phyloP scores from a whole-genome alignment of 2,113 vertebrate genomes.

The Campylorhamphus procurvoides region DNA sequence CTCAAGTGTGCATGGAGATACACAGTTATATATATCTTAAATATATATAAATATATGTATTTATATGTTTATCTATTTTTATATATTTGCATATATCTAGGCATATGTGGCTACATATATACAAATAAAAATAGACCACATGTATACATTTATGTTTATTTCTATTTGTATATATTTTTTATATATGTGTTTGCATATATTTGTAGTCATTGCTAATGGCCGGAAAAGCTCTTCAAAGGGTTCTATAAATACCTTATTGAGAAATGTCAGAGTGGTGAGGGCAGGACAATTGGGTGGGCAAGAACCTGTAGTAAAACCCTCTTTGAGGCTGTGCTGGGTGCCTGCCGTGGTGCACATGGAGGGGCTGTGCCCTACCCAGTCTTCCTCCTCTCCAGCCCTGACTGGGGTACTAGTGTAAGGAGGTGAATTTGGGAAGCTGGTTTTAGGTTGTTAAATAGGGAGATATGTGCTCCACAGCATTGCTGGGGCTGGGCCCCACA shows the following conservation, averaged over 20 bases:
- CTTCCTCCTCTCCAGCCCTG: background rate
- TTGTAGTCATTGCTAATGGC: background rate
- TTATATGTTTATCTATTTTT: background rate
- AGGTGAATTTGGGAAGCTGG: rapidly evolving
- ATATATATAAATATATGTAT: background rate
- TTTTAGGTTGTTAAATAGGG: background rate
- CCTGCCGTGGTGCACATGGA: rapidly evolving
- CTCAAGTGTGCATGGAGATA: background rate
- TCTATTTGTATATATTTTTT: background rate
- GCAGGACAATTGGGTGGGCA: background rate
- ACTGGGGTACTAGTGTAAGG: background rate
- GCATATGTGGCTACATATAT: background rate
- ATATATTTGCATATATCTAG: background rate
- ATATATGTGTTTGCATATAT: background rate
- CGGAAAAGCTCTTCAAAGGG: background rate
- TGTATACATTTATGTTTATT: background rate
- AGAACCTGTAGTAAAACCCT: background rate
- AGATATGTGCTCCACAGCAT: background rate
- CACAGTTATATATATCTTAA: background rate
- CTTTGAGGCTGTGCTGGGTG: background rate
- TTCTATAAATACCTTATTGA: background rate
- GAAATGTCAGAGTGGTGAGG: background rate
- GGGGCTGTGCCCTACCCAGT: rapidly evolving
- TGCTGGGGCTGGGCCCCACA: background rate
- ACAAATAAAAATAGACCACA: background rate